Conservation (phyloP, 2,888 invertebrate species). For the Ophion slaviceki region DNA sequence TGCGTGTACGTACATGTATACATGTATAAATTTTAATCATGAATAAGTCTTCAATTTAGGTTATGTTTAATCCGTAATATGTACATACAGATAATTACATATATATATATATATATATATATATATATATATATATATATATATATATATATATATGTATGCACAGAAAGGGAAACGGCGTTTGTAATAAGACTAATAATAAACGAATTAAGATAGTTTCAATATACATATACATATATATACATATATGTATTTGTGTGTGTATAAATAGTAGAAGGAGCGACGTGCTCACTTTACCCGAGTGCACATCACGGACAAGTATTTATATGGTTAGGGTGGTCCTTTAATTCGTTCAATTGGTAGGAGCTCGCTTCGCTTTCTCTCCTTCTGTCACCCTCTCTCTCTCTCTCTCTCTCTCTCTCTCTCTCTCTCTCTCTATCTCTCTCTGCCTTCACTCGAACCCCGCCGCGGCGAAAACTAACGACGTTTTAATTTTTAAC, state of each 20-base stretch:
- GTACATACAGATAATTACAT: too few relatives aligned
- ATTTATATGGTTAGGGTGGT: conserved; percentile 50
- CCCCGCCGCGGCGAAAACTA: not conserved
- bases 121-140: too few relatives aligned
- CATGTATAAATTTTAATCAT: conserved; percentile 4
- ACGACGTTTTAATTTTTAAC: too few relatives aligned
- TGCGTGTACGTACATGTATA: not conserved
- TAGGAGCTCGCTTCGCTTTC: conserved; percentile 24
- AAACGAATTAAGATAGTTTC: conserved; percentile 54
- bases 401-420: not conserved
- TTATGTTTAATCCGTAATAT: not conserved
- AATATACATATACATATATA: conserved; percentile 21
- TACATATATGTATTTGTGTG: conserved; percentile 9
- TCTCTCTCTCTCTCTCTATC: conserved; percentile 6
- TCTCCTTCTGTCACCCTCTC: not conserved
- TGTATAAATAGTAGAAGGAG: conserved; percentile 41
- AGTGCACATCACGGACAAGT: conserved; percentile 43
- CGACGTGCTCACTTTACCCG: conserved; percentile 47
- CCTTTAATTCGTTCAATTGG: conserved; percentile 64
- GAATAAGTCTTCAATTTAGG: not conserved
- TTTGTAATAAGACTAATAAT: conserved; percentile 47
- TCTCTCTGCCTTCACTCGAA: not conserved
- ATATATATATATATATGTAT: too few relatives aligned
- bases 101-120: too few relatives aligned
- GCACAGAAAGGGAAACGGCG: conserved; percentile 6